phyloP scores from a whole-genome alignment of 2,888 invertebrate species.

The Spodoptera picta region DNA sequence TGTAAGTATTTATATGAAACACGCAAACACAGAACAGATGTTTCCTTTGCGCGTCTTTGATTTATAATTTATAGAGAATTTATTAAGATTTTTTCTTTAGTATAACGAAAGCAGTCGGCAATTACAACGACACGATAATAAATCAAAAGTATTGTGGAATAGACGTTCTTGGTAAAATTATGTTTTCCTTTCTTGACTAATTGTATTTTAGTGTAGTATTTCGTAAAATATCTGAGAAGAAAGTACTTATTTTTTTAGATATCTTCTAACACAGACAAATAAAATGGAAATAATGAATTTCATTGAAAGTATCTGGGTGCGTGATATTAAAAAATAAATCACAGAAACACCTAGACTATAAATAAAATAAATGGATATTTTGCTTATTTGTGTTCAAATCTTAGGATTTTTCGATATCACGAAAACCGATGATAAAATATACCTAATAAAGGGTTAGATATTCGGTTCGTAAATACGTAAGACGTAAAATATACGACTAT shows the following conservation, averaged over 20 bases:
- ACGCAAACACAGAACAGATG: conserved; percentile 73
- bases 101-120: conserved; percentile 46
- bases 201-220: conserved; percentile 29
- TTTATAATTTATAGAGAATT: conserved; percentile 64
- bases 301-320: too few relatives aligned
- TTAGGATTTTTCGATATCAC: not conserved
- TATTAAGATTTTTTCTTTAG: conserved; percentile 57
- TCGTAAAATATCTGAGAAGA: not conserved
- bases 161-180: conserved; percentile 35
- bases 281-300: too few relatives aligned
- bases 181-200: conserved; percentile 25
- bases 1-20: conserved; percentile 66
- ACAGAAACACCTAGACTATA: too few relatives aligned
- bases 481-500: too few relatives aligned
- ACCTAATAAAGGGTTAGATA: too few relatives aligned
- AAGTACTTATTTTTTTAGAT: too few relatives aligned
- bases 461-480: not conserved
- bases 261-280: too few relatives aligned
- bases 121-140: conserved; percentile 42
- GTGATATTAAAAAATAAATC: too few relatives aligned
- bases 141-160: conserved; percentile 42
- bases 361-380: too few relatives aligned
- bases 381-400: too few relatives aligned
- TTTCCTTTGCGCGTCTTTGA: conserved; percentile 67
- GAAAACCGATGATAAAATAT: too few relatives aligned